These are phyloP conservation scores for Xenus cinereus DNA, from an alignment of 2,113 vertebrate species.

Conservation along the genomic window DNA sequence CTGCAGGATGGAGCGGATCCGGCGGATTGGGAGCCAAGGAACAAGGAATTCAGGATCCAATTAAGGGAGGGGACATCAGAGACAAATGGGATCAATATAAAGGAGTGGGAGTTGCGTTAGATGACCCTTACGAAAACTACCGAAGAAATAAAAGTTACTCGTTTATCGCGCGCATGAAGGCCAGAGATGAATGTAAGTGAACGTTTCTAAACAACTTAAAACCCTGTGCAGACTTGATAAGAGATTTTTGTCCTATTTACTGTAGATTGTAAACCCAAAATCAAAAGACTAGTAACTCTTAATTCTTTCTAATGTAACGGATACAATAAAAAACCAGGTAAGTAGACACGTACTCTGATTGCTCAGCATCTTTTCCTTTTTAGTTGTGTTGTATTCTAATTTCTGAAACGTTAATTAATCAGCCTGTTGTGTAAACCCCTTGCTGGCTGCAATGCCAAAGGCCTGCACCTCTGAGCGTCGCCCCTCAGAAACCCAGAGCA, in stretches of 20 bases:
- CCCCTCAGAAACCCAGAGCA: neutral
- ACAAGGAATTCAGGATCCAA: conserved; percentile 98
- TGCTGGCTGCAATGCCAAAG: neutral
- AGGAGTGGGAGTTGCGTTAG: conserved; percentile 92
- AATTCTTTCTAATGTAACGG: neutral
- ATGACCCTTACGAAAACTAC: conserved; percentile 97
- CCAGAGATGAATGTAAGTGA: conserved; percentile 91
- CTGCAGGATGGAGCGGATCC: conserved; percentile 94
- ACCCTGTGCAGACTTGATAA: neutral
- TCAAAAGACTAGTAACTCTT: neutral
- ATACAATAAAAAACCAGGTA: neutral
- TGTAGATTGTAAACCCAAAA: neutral
- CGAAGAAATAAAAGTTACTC: conserved; percentile 97
- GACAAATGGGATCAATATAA: conserved; percentile 99
- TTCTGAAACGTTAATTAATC: neutral
- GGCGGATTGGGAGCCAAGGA: conserved; percentile 95
- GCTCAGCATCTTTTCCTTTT: neutral
- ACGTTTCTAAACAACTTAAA: neutral
- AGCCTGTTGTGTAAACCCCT: neutral
- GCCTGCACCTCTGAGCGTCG: neutral
- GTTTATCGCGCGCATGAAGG: conserved; percentile 98
- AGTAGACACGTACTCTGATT: neutral
- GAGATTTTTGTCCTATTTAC: neutral
- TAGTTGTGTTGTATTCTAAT: neutral
- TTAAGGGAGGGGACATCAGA: conserved; percentile 93